A percentile compares a stretch with the other conserved stretches of the same genome.
These are phyloP conservation scores for Malacoraja senta DNA, from an alignment of 2,797 vertebrate genomes.

Conservation along the genomic window DNA sequence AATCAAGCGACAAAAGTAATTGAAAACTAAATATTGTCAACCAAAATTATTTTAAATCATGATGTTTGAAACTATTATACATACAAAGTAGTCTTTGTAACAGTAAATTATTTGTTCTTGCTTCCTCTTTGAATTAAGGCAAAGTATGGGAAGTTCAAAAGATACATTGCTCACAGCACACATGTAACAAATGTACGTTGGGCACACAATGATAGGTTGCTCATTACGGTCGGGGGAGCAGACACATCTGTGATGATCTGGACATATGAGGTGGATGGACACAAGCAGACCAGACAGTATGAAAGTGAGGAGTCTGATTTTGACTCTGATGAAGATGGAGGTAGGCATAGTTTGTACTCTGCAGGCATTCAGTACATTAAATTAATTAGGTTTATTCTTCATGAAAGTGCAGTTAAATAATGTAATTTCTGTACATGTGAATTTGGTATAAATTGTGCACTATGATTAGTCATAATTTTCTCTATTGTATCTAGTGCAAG, in stretches of 20 bases:
- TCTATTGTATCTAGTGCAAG: background rate
- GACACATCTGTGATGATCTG: slow-evolving; percentile 95
- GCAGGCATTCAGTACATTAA: background rate
- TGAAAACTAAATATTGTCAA: background rate
- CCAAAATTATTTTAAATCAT: background rate
- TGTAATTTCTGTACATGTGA: background rate
- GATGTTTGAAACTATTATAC: background rate
- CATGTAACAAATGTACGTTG: slow-evolving; percentile 95
- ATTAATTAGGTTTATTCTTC: background rate
- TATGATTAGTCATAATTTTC: background rate
- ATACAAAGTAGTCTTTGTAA: background rate
- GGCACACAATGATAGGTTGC: slow-evolving; percentile 82
- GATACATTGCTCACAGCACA: slow-evolving; percentile 89
- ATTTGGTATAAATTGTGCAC: background rate
- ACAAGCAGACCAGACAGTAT: slow-evolving; percentile 73
- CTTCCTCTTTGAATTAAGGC: slow-evolving; percentile 61
- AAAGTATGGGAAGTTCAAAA: slow-evolving; percentile 91
- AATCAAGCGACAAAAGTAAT: background rate
- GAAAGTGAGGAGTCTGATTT: slow-evolving; percentile 96
- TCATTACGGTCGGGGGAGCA: slow-evolving; percentile 81
- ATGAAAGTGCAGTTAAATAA: background rate
- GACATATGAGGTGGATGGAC: slow-evolving; percentile 79
- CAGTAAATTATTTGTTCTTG: background rate
- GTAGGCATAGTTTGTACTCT: slow-evolving; percentile 53
- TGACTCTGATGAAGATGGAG: slow-evolving; percentile 94